Evolutionary conservation across 2,113 vertebrate species (phyloP), one percentile per base, ranked within the genome.

Genomic region (Podilymbus podiceps): DNA sequence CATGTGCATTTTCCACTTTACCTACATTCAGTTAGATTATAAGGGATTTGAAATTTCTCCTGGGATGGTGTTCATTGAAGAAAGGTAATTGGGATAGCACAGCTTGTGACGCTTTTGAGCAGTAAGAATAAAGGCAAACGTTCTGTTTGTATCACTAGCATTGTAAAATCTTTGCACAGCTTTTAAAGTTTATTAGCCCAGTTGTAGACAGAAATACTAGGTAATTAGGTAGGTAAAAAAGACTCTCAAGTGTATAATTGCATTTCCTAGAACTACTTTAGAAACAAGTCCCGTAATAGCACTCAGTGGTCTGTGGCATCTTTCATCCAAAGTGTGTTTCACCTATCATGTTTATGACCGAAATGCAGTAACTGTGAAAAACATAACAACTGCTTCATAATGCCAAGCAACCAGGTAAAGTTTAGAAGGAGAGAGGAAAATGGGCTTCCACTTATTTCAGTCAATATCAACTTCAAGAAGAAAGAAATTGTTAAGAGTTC

Each of bases 181-280:
- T 88, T 89, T 91, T 78, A 33, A 88, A 90, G 85, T 89, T 94
- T 93, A 96, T 95, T 90, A 90, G 44, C 71, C 38, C 4, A 8
- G 71, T 35, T 73, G 50, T 40, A 95, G 50, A 83, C 59, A 83
- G 63, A 88, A 94, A 88, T 67, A 63, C 50, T 17, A 62, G 42
- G 63, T 71, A 96, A 88, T 91, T 66, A 80, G 8, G 59, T 66
- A 86, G 67, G 71, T n/a, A 50, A 88, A 92, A 95, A 73, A 75
- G 59, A 50, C 71, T 85, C 91, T 55, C 78, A 10, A 52, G 85
- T 30, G 78, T 88, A n/a, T 87, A 88, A 35, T 77, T 91, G 50
- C 23, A 44, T 93, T 87, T n/a, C 52, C 22, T 83, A 12, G 67
- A 89, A 46, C 81, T 58, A 5, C 85, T 40, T 33, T 11, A 40